Evolutionary conservation across 2,797 vertebrate species (phyloP).

Genomic region (Sardinella longiceps): DNA sequence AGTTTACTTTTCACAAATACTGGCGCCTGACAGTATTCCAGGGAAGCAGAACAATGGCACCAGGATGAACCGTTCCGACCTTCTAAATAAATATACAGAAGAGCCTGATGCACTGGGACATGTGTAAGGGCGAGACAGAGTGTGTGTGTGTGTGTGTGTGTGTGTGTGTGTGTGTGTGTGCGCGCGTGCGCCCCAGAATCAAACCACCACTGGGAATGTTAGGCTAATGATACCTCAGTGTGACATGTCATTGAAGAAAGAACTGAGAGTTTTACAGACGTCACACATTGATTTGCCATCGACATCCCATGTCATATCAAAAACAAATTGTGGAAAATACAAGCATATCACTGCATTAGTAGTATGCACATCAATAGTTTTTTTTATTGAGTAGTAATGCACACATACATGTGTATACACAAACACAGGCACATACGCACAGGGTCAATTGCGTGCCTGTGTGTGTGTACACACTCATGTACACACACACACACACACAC

Average conservation of each 20-base stretch:
- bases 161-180: neutral
- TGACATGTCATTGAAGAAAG: neutral
- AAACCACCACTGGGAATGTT: neutral
- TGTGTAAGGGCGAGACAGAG: neutral
- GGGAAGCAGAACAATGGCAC: neutral
- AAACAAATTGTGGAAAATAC: too few relatives aligned
- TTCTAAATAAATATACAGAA: slow-evolving; percentile 7
- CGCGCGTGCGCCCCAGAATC: neutral
- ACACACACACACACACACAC: too few relatives aligned
- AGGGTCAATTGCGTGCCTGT: too few relatives aligned
- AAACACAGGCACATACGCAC: too few relatives aligned
- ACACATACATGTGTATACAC: too few relatives aligned
- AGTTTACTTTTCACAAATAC: neutral
- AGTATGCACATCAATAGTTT: too few relatives aligned
- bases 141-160: neutral
- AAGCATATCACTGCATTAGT: too few relatives aligned
- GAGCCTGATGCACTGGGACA: neutral
- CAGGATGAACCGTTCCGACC: neutral
- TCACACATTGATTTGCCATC: too few relatives aligned
- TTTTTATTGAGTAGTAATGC: too few relatives aligned
- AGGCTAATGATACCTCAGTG: neutral
- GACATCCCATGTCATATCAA: too few relatives aligned
- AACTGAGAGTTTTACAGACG: neutral
- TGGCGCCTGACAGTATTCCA: slow-evolving; percentile 13
- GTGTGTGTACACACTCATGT: too few relatives aligned